Percentiles rank a stretch among this genome's conserved stretches.
Conservation (phyloP, 37 sponge, comb jelly and placozoan species). For the Halisarca cf. caerulea region DNA sequence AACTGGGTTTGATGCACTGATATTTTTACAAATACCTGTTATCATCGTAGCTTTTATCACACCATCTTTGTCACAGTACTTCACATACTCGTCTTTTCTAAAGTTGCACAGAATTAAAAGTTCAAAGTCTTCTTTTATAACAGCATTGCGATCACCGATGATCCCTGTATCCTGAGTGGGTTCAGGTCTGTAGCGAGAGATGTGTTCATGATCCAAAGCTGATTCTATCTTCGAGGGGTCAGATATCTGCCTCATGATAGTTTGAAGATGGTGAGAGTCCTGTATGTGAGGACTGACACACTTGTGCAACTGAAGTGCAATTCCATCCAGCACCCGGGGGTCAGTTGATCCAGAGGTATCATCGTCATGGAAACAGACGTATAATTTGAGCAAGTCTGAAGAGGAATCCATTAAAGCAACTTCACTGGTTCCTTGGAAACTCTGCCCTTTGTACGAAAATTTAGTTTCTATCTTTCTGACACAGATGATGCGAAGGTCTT, state of each 20-base stretch:
- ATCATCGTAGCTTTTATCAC: background rate
- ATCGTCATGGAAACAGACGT: constrained; percentile 19
- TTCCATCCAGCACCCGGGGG: background rate
- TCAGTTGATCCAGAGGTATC: background rate
- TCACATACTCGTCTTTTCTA: background rate
- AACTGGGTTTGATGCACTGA: no score
- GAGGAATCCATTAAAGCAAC: background rate
- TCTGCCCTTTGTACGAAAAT: background rate
- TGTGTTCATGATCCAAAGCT: constrained; percentile 10
- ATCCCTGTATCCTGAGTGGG: background rate
- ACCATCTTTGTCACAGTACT: constrained; percentile 17
- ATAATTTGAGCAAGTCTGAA: background rate
- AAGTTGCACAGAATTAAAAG: background rate
- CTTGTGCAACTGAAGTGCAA: no score
- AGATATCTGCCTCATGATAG: background rate
- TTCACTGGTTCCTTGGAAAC: background rate
- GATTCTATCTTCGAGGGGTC: background rate
- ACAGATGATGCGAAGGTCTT: background rate
- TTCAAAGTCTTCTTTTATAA: background rate
- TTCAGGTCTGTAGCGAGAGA: background rate
- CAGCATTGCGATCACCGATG: background rate
- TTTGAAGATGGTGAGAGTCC: background rate
- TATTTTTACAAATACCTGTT: background rate
- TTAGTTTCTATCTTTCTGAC: background rate
- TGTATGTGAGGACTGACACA: background rate